Conservation (phyloP, 2,888 invertebrate genomes). For the Therioaphis trifolii region DNA sequence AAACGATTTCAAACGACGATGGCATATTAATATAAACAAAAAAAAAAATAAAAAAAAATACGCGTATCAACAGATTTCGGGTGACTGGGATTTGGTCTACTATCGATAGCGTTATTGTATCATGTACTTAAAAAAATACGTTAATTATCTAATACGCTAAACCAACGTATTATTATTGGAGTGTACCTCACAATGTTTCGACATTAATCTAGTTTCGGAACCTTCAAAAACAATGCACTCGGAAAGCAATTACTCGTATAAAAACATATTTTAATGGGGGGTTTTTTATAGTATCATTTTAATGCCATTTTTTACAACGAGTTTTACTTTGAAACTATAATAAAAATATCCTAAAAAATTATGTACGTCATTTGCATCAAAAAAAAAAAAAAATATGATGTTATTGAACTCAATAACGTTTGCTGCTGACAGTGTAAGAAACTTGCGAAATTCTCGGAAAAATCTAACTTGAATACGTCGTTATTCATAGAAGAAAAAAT, state of each 20-base stretch:
- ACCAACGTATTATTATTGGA: no score
- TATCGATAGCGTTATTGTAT: no score
- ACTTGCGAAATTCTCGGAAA: background rate
- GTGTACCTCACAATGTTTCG: no score
- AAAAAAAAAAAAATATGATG: background rate
- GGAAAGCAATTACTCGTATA: no score
- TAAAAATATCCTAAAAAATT: background rate
- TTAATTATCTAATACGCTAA: no score
- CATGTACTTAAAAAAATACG: no score
- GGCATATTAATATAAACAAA: background rate
- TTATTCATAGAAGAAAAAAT: slow-evolving; percentile 11
- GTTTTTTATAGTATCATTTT: background rate
- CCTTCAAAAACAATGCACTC: no score
- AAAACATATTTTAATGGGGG: no score
- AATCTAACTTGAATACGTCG: slow-evolving; percentile 1
- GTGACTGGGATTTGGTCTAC: no score
- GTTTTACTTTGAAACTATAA: slow-evolving; percentile 7
- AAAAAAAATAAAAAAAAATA: background rate
- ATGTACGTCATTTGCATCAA: background rate
- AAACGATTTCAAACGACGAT: background rate
- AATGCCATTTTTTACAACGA: background rate
- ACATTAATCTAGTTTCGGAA: no score
- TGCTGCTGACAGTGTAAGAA: background rate
- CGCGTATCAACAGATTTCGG: no score
- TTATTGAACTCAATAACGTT: slow-evolving; percentile 4